Conservation (phyloP, 2,797 vertebrate species). For the Microhierax caerulescens region DNA sequence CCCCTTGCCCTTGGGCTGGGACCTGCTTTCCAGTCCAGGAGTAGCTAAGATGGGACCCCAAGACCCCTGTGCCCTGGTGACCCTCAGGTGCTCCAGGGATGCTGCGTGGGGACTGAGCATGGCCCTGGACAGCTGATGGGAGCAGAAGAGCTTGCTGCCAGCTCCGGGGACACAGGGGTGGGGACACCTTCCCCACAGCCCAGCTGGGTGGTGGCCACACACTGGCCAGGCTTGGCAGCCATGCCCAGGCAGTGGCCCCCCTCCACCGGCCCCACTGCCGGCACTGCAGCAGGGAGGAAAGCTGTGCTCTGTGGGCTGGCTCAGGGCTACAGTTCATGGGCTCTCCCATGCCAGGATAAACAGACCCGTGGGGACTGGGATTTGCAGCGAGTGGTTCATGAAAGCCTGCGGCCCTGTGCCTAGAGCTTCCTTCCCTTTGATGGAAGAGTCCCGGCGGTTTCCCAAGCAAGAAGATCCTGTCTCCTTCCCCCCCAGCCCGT, state of each 20-base stretch:
- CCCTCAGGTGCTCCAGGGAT: neutral
- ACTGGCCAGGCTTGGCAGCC: neutral
- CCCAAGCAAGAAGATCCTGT: neutral
- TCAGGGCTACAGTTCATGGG: neutral
- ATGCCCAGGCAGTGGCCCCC: fast-evolving
- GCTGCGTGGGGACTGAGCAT: neutral
- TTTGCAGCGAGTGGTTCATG: neutral
- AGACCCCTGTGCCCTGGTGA: neutral
- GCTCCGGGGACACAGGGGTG: fast-evolving
- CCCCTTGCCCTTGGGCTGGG: neutral
- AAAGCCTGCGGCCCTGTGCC: neutral
- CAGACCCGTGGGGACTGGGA: neutral
- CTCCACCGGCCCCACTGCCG: neutral
- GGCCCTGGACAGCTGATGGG: neutral
- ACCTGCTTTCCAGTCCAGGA: neutral
- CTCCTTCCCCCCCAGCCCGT: neutral
- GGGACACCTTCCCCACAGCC: neutral
- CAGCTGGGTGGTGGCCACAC: fast-evolving
- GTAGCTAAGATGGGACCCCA: neutral
- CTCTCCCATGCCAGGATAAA: constrained; percentile 13
- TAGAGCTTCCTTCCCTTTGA: constrained; percentile 41
- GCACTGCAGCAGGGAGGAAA: neutral
- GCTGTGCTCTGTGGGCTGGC: fast-evolving
- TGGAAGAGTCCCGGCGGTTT: neutral
- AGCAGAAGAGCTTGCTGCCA: neutral